phyloP scores from a whole-genome alignment of 2,888 invertebrate genomes.

The Xestia sexstrigata region DNA sequence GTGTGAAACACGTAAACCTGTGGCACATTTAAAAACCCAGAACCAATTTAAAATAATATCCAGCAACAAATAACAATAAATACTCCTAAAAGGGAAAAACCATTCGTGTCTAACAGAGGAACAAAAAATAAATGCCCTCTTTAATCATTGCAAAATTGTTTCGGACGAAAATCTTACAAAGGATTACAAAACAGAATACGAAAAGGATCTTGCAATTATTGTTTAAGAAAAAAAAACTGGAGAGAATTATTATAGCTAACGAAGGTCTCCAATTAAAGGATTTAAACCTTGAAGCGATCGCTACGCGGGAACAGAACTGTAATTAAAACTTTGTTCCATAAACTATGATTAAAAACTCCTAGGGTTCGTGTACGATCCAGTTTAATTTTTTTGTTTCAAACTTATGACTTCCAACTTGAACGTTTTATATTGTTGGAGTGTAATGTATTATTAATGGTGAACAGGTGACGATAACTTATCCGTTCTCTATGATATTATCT shows the following conservation, averaged over 20 bases:
- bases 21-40: not conserved
- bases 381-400: constrained; percentile 64
- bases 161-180: constrained; percentile 62
- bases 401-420: constrained; percentile 66
- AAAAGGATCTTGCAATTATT: constrained; percentile 66
- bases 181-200: constrained; percentile 66
- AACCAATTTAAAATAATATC: constrained; percentile 33
- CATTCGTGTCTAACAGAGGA: constrained; percentile 33
- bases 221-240: constrained; percentile 58
- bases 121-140: constrained; percentile 60
- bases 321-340: constrained; percentile 81
- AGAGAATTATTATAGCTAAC: constrained; percentile 67
- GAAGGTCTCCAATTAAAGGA: constrained; percentile 73
- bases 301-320: constrained; percentile 71
- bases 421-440: constrained; percentile 43
- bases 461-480: constrained; percentile 33
- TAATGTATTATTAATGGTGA: constrained; percentile 45
- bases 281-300: constrained; percentile 73
- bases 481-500: constrained; percentile 27
- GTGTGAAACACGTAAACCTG: not conserved
- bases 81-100: constrained; percentile 35
- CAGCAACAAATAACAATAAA: constrained; percentile 42
- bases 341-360: constrained; percentile 80
- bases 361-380: constrained; percentile 64
- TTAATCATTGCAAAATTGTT: constrained; percentile 63